These are phyloP conservation scores for Psix sp. DNA, from an alignment of 1,140 invertebrate species.

Conservation along the genomic window DNA sequence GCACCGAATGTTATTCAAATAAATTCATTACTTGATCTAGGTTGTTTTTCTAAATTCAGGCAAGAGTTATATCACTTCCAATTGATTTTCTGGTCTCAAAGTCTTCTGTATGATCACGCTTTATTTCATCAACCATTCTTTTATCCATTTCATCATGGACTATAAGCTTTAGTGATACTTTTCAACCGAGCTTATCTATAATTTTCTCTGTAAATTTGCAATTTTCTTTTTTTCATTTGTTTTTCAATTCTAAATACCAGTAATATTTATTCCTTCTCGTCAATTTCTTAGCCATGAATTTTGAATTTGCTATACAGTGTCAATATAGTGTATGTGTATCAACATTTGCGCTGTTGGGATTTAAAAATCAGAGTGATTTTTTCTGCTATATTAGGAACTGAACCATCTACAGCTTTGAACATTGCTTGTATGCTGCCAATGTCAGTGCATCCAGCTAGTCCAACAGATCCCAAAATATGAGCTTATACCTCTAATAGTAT, in stretches of 20 bases:
- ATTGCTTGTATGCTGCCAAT: slow-evolving; percentile 15
- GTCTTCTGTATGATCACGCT: slow-evolving; percentile 24
- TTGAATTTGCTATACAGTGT: slow-evolving; percentile 28
- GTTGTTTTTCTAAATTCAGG: slow-evolving; percentile 15
- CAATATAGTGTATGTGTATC: slow-evolving; percentile 23
- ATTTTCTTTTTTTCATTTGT: slow-evolving; percentile 35
- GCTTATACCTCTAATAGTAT: slow-evolving; percentile 16
- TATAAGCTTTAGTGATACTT: slow-evolving; percentile 27
- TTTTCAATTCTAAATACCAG: slow-evolving; percentile 30
- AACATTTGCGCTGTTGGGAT: slow-evolving; percentile 33
- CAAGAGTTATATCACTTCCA: slow-evolving; percentile 34
- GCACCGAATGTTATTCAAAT: slow-evolving; percentile 24
- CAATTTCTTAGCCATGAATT: slow-evolving; percentile 26
- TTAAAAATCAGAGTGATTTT: slow-evolving; percentile 33
- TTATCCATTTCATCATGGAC: slow-evolving; percentile 18
- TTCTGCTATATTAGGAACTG: slow-evolving; percentile 25
- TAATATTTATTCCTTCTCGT: slow-evolving; percentile 27
- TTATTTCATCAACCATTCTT: slow-evolving; percentile 32
- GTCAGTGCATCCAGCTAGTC: slow-evolving; percentile 8
- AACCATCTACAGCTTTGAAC: slow-evolving; percentile 26
- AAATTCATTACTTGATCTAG: slow-evolving; percentile 26
- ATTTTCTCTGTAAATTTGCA: slow-evolving; percentile 32
- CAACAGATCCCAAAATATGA: slow-evolving; percentile 16
- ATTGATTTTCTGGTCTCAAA: slow-evolving; percentile 30
- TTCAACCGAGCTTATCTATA: slow-evolving; percentile 33